Conservation (phyloP, 2,888 invertebrate genomes). For the Drosophila koepferae region DNA sequence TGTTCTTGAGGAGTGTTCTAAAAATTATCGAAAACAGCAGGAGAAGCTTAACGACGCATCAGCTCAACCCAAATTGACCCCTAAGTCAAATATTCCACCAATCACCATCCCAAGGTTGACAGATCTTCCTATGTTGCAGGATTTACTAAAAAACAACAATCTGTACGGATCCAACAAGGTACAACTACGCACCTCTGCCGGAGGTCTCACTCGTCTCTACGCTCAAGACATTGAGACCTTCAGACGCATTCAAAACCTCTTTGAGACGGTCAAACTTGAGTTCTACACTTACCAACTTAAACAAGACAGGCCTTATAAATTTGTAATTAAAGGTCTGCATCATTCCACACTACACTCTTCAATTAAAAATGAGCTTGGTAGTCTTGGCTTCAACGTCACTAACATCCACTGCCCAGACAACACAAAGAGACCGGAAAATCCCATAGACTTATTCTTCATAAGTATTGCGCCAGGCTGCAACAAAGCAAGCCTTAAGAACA, state of each 20-base stretch:
- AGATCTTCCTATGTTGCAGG: neutral
- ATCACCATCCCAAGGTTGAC: no score
- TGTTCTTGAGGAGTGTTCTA: no score
- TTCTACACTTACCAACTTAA: neutral
- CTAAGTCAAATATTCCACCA: no score
- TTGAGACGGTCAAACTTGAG: no score
- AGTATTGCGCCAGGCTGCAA: neutral
- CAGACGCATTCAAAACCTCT: neutral
- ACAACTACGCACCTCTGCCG: neutral
- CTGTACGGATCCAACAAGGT: no score
- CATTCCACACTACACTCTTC: neutral
- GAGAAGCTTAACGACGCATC: no score
- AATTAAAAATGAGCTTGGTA: neutral
- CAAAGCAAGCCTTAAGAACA: no score
- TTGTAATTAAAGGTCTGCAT: neutral
- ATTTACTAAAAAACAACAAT: neutral
- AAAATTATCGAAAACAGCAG: no score
- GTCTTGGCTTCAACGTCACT: neutral
- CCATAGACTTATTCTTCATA: neutral
- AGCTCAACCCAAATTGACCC: no score
- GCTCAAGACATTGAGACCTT: neutral
- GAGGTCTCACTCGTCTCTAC: neutral
- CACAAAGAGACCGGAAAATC: neutral
- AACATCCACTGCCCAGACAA: neutral
- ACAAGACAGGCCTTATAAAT: neutral